Percentiles rank a stretch among this genome's conserved stretches.
These are phyloP conservation scores for Magallana ariakensis DNA, from an alignment of 1,140 invertebrate species.

Conservation along the genomic window DNA sequence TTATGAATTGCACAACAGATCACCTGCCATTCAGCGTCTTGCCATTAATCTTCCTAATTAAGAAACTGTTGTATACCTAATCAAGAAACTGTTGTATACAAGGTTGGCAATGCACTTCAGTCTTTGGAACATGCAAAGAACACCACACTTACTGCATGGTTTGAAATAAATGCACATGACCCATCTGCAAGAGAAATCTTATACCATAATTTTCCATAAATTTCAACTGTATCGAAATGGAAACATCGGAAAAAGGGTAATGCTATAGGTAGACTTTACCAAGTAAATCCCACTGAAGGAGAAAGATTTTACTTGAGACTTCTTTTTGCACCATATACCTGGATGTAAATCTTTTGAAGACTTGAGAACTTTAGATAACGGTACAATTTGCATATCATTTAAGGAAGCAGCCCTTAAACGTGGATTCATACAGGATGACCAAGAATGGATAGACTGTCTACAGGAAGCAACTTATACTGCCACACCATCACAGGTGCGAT, in stretches of 20 bases:
- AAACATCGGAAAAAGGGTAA: neutral
- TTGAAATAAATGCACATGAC: conserved; percentile 59
- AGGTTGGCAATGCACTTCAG: conserved; percentile 64
- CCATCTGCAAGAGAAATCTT: no score
- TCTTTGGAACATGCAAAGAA: conserved; percentile 66
- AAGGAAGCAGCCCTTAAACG: conserved; percentile 25
- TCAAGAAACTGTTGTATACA: conserved; percentile 79
- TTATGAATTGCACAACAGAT: conserved; percentile 76
- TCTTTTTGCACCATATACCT: conserved; percentile 16
- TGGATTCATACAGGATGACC: conserved; percentile 33
- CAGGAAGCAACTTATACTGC: conserved; percentile 4
- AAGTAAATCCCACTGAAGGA: neutral
- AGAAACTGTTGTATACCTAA: no score
- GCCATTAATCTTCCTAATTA: conserved; percentile 80
- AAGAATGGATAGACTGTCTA: conserved; percentile 38
- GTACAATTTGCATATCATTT: neutral
- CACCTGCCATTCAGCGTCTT: conserved; percentile 76
- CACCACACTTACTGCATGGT: conserved; percentile 79
- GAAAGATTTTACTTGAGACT: conserved; percentile 50
- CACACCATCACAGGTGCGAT: neutral
- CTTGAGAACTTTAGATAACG: conserved; percentile 37
- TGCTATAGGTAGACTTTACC: conserved; percentile 40
- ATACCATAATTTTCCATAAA: neutral
- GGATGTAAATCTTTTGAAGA: conserved; percentile 41
- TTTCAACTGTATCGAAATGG: conserved; percentile 29